phyloP scores from a whole-genome alignment of 2,797 vertebrate species.

The Bovichtus diacanthus region DNA sequence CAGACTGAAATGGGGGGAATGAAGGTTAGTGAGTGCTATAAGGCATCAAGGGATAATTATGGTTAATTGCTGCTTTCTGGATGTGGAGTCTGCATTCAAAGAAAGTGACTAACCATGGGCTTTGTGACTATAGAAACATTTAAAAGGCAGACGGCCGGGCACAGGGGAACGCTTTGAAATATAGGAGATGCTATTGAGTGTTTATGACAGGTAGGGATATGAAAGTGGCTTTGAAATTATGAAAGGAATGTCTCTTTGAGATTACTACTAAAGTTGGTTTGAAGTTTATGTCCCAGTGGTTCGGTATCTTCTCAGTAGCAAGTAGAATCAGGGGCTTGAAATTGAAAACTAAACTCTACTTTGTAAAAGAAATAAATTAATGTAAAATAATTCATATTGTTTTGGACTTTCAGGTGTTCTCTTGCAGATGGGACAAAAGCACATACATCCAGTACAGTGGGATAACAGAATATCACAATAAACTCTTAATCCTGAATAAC shows the following conservation, averaged over 20 bases:
- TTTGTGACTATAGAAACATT: constrained; percentile 47
- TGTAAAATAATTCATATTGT: not conserved
- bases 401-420: not conserved
- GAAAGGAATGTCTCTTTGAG: constrained; percentile 47
- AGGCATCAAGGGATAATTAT: constrained; percentile 74
- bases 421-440: not conserved
- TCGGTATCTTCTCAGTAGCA: not conserved
- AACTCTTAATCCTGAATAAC: no score
- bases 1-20: constrained; percentile 46
- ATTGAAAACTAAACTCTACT: not conserved
- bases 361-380: no score
- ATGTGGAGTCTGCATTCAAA: constrained; percentile 72
- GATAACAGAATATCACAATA: no score
- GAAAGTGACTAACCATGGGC: constrained; percentile 65
- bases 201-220: constrained; percentile 49
- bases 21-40: constrained; percentile 56
- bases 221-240: constrained; percentile 54
- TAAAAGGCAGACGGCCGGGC: constrained; percentile 57
- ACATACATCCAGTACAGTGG: not conserved
- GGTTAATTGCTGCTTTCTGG: constrained; percentile 71
- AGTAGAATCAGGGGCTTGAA: not conserved
- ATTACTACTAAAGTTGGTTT: not conserved
- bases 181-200: constrained; percentile 15
- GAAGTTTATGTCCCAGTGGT: not conserved
- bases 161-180: constrained; percentile 50